Base-by-base conservation (phyloP, 2,797 vertebrate genomes). In the Tolypeutes matacus region DNA sequence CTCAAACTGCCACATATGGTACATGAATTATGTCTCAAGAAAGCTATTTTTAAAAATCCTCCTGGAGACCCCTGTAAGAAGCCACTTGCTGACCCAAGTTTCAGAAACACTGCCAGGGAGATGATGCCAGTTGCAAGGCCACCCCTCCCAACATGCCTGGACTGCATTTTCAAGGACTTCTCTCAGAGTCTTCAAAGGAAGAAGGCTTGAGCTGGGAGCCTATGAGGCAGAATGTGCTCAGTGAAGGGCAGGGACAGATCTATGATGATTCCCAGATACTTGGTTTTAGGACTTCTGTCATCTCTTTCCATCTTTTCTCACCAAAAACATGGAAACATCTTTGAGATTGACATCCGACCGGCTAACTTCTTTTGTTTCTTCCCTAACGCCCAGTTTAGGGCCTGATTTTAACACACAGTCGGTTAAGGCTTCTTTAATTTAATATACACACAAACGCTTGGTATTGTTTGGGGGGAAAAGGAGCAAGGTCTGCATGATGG, bases 41-140 rank as follows among this genome's bases (percentile, higher is more conserved):
- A 56, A 56, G 18, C 56, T 21, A 23, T 56, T 21, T 56, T 56
- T 82, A 83, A 62, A 51, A 94, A 70, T 83, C 31, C 69, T 72
- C 70, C 62, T 67, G 51, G 36, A 84, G 39, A 73, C 15, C 17
- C 8, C 49, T 58, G 51, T 17, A 56, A 56, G 4, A 64, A 91
- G 7, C 51, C 23, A n/a, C 49, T 17, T 73, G 31, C 9, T 64
- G 88, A 70, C 42, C 6, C 25, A 46, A 4, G 14, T 93, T 73
- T 93, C 85, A 69, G 93, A 82, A 77, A 93, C 27, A 70, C 21
- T 6, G 18, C 34, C 64, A 73, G 73, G 64, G 58, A 73, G 58
- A 78, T 10, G 31, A 4, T 15, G 4, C 14, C 53, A 4, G n/a
- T 8, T 7, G 34, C 34, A 17, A 11, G n/a, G 23, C 4, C 14